Conservation (phyloP, 2,888 invertebrate species). For the Phengaris arion region DNA sequence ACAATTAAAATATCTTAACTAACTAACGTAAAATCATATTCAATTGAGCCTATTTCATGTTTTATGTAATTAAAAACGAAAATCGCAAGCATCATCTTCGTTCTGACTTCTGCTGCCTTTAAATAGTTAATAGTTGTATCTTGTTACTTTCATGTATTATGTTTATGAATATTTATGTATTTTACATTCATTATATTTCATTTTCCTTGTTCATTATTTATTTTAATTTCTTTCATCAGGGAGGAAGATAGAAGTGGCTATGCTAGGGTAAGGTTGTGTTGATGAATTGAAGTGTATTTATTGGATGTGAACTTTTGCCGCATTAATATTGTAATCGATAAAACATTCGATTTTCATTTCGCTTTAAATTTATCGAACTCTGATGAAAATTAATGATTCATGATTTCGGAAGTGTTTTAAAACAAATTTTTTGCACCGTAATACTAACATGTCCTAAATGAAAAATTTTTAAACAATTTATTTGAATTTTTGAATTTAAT, state of each 20-base stretch:
- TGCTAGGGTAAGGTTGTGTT: slow-evolving; percentile 78
- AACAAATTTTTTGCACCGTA: slow-evolving; percentile 22
- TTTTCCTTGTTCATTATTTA: slow-evolving; percentile 48
- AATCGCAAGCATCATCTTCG: not conserved
- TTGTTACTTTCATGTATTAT: slow-evolving; percentile 36
- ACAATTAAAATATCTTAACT: not conserved
- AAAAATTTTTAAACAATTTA: not conserved
- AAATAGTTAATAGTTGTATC: not conserved
- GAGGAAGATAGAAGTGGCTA: slow-evolving; percentile 79
- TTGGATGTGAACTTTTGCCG: slow-evolving; percentile 60
- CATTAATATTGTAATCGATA: slow-evolving; percentile 48
- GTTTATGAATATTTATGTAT: slow-evolving; percentile 43
- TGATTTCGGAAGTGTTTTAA: slow-evolving; percentile 6
- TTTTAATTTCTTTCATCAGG: slow-evolving; percentile 77
- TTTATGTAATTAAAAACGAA: not conserved
- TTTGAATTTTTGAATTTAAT: slow-evolving; percentile 11
- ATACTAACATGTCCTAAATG: slow-evolving; percentile 13
- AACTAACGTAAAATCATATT: not conserved
- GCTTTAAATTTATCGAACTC: slow-evolving; percentile 41
- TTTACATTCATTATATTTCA: slow-evolving; percentile 42
- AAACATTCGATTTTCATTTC: slow-evolving; percentile 43
- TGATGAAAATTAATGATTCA: slow-evolving; percentile 29
- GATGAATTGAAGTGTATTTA: slow-evolving; percentile 69
- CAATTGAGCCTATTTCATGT: not conserved
- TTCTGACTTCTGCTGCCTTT: not conserved